Evolutionary conservation across 1,140 invertebrate genomes (phyloP), one percentile per base, ranked within the genome.

Genomic region (Varroa destructor): DNA sequence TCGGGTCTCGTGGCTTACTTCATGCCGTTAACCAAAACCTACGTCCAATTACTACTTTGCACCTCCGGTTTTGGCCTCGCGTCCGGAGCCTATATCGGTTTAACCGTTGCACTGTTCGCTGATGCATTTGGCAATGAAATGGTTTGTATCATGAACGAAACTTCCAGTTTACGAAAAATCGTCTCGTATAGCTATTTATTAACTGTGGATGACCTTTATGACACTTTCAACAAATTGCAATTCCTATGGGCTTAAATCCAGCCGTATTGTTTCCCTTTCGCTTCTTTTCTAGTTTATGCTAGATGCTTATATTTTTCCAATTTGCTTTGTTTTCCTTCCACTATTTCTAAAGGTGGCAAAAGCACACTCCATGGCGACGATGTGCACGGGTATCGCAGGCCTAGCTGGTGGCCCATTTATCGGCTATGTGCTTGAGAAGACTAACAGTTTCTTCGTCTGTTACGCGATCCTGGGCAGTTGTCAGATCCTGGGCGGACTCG

Each of bases 51-150:
- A 1, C 56, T 74, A 36, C 54, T 58, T 14, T 75, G 74, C 55
- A 70, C 71, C 12, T 71, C 73, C 36, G 71, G 56, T 40, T 75
- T 75, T 42, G 74, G 74, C 46, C 72, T 75, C 43, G 74, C 73
- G 42, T 74, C 74, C 56, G 74, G 74, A 36, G 72, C 74, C 5
- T 75, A 75, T 37, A 74, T 75, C 72, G 74, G 74, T 37, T 74
- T 75, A 8, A 71, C 74, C 56, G 74, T 75, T 10, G 74, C 72
- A 43, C 42, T 75, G 54, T 75, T 75, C 71, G 74, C 74, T 25
- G 74, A 75, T 72, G 73, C 71, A 37, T 75, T 73, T 55, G 61
- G 71, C 43, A 51, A 71, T 43, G 72, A 75, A 61, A 72, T 71
- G 57, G 74, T 55, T 70, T 72, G 57, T 51, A 73, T 10, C 57